These are phyloP conservation scores for Lycaena phlaeas DNA, from an alignment of 2,888 invertebrate species.

Conservation along the genomic window DNA sequence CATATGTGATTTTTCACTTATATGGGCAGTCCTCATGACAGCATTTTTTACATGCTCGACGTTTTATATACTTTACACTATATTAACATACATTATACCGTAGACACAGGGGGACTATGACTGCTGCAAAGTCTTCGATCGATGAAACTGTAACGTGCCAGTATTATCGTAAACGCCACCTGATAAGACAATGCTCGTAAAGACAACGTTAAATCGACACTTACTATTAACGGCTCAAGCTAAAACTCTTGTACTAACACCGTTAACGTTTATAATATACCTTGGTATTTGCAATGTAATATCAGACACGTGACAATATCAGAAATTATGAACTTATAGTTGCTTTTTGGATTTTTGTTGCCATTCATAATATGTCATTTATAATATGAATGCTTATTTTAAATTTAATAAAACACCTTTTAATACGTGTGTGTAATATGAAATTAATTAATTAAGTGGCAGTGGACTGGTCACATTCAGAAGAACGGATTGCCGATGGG, in stretches of 20 bases:
- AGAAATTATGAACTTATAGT: not conserved
- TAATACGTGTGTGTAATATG: too few relatives aligned
- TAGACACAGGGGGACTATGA: too few relatives aligned
- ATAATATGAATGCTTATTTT: not conserved
- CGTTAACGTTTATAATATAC: not conserved
- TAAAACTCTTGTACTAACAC: slow-evolving; percentile 1
- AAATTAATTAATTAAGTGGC: too few relatives aligned
- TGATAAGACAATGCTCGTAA: slow-evolving; percentile 10
- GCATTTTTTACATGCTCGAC: too few relatives aligned
- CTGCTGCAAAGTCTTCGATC: too few relatives aligned
- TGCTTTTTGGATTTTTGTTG: not conserved
- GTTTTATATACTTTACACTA: too few relatives aligned
- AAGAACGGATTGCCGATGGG: too few relatives aligned
- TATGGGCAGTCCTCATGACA: too few relatives aligned
- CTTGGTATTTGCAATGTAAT: too few relatives aligned
- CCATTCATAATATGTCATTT: not conserved
- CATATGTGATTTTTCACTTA: too few relatives aligned
- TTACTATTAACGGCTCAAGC: slow-evolving; percentile 1
- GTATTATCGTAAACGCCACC: slow-evolving; percentile 10
- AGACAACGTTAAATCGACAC: slow-evolving; percentile 8
- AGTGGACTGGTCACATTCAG: too few relatives aligned
- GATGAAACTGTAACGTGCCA: not conserved
- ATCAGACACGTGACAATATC: not conserved
- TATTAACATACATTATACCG: too few relatives aligned
- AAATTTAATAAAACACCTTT: not conserved